Base-by-base conservation (phyloP, 2,113 vertebrate species). In the Ammodytes dubius region DNA sequence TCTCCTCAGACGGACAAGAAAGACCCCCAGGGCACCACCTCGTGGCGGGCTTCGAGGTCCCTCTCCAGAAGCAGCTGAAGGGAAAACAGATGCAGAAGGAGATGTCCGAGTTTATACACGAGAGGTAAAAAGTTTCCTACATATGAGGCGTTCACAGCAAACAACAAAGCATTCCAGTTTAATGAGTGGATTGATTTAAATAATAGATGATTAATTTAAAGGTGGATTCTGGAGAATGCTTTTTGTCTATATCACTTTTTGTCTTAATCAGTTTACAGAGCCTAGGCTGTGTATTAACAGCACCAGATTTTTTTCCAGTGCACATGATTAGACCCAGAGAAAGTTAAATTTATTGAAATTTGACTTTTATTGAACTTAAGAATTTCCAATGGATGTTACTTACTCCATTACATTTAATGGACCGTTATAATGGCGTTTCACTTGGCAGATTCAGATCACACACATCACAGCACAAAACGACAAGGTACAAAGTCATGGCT, bases 1-100 rank as follows among this genome's bases (percentile, higher is more conserved):
- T 56, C 45, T 91, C 93, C 66, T 77, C 88, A 99, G 98, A 93
- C 97, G 14, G 98, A 99, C 90, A 99, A 96, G 90, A 98, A 96
- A 87, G 98, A 99, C 89, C 95, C 97, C 0, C 98, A 99, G 91
- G 97, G 98, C 54, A 96, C 96, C 12, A 95, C 96, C 17, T 96
- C 94, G 93, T 98, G 81, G 94, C 97, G 0, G 98, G 98, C 37
- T 98, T 99, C 85, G 98, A 99, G 90, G 96, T 99, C 27, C 97
- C 99, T 37, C 96, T 99, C 35, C 97, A 98, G 87, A 99, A 99
- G 85, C 98, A 99, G 82, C 95, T 99, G 78, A 99, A 99, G 91
- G 98, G 98, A 84, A 99, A 98, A 78, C 97, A 98, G 89, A 98
- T 98, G 97, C 97, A 99, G 92, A 99, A 99, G 70, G 98, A 99